Evolutionary conservation across 1,140 invertebrate species (phyloP).

Genomic region (Hydropsyche tenuis): DNA sequence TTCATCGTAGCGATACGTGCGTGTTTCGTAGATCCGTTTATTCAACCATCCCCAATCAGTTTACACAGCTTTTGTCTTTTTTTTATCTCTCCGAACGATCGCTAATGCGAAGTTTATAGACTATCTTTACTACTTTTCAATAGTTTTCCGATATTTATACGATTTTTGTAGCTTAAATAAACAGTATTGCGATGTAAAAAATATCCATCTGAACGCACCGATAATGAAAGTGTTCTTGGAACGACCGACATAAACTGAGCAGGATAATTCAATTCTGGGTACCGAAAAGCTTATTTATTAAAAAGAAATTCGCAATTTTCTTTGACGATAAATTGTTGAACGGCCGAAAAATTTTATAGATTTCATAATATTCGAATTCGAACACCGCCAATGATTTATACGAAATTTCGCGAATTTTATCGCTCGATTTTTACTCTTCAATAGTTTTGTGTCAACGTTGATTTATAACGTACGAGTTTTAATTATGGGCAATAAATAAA

Average conservation of each 20-base stretch:
- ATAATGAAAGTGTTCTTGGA: constrained; percentile 12
- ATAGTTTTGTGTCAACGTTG: neutral
- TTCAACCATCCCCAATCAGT: constrained; percentile 5
- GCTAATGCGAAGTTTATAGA: constrained; percentile 12
- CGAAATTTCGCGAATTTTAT: neutral
- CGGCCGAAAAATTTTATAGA: neutral
- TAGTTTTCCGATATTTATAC: constrained; percentile 24
- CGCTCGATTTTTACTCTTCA: no score
- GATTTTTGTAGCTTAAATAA: neutral
- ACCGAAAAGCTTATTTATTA: neutral
- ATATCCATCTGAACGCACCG: neutral
- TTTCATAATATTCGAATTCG: neutral
- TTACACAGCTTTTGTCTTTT: constrained; percentile 5
- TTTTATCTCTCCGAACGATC: constrained; percentile 8
- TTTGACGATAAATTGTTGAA: neutral
- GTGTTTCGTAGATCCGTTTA: neutral
- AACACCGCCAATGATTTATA: neutral
- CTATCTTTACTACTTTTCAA: constrained; percentile 18
- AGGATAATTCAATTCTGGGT: neutral
- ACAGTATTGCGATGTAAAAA: neutral
- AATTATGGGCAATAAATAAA: constrained; percentile 14
- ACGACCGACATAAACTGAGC: neutral
- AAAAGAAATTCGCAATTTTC: no score
- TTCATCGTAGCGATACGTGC: neutral
- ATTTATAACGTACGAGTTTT: neutral